These are phyloP conservation scores for Pammene fasciana DNA, from an alignment of 2,888 invertebrate genomes.

Conservation along the genomic window DNA sequence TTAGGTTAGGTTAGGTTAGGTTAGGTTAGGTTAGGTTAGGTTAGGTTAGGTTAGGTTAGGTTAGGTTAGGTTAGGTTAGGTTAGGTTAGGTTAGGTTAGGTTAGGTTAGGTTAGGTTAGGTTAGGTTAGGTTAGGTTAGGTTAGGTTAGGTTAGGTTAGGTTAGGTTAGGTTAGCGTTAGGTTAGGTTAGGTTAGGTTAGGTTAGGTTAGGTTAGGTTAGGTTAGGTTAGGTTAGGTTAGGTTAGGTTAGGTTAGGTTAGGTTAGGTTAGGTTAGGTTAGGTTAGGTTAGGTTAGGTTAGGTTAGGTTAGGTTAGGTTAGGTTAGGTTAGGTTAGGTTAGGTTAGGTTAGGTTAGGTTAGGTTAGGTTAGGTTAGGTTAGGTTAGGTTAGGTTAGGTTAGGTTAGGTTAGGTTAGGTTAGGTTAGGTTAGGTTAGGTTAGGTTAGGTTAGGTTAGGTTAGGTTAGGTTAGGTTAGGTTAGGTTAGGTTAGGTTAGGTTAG, in stretches of 20 bases:
- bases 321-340: constrained; percentile 7
- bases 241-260: constrained; percentile 7
- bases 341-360: constrained; percentile 7
- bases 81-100: constrained; percentile 7
- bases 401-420: constrained; percentile 7
- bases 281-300: constrained; percentile 7
- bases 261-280: constrained; percentile 7
- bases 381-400: constrained; percentile 7
- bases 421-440: constrained; percentile 7
- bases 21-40: constrained; percentile 7
- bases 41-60: constrained; percentile 7
- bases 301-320: constrained; percentile 7
- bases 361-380: constrained; percentile 7
- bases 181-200: constrained; percentile 7
- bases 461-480: constrained; percentile 7
- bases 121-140: constrained; percentile 7
- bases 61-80: constrained; percentile 7
- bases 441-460: constrained; percentile 7
- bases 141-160: constrained; percentile 1
- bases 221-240: constrained; percentile 7
- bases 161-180: no score
- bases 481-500: constrained; percentile 7
- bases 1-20: constrained; percentile 7
- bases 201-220: constrained; percentile 7
- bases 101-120: constrained; percentile 7